Base-by-base conservation (phyloP, 53 echinoderm and acorn worm species). In the Luidia sarsii region DNA sequence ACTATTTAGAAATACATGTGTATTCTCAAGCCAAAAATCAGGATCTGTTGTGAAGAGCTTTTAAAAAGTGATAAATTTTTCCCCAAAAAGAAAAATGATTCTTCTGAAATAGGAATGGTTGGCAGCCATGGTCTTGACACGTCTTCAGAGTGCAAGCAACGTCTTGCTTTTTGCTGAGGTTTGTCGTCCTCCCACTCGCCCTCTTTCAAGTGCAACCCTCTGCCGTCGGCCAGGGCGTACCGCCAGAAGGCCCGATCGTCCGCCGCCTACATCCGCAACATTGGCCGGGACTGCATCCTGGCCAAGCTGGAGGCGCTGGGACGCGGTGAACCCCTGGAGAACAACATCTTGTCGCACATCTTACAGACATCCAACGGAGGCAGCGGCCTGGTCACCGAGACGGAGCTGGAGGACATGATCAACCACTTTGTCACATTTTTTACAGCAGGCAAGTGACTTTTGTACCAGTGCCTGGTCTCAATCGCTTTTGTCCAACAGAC, bases 261-360 rank as follows among this genome's bases (percentile, higher is more conserved):
- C 11, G 64, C 51, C 39, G 56, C 49, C 28, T n/a, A 64, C 23
- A 27, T 89, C 7, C 85, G 89, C 7, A 49, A 71, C 9, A 38
- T 65, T 3, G 89, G 80, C 18, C 80, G 73, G 4, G 71, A 81
- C 33, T 81, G 89, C 62, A 80, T 89, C 27, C 33, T 34, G 22
- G 49, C 10, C 55, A 54, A 70, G 8, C 11, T 85, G 36, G 71
- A 75, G 24, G 80, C 85, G 3, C 54, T 70, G 62, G 31, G 71
- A 45, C 43, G 49, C 16, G 85, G 89, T 10, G 70, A 89, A 43
- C 39, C 60, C 7, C 54, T 89, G 22, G 80, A 69, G 3, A 71
- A 89, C 46, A 85, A 89, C 56, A 79, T 89, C 7, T 41, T 89
- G 48, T 68, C 70, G 25, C 80, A 62, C 64, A 89, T 89, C 20